Percentiles rank a stretch among this genome's conserved stretches.
phyloP scores from a whole-genome alignment of 2,797 vertebrate genomes.

The Loriculus beryllinus region DNA sequence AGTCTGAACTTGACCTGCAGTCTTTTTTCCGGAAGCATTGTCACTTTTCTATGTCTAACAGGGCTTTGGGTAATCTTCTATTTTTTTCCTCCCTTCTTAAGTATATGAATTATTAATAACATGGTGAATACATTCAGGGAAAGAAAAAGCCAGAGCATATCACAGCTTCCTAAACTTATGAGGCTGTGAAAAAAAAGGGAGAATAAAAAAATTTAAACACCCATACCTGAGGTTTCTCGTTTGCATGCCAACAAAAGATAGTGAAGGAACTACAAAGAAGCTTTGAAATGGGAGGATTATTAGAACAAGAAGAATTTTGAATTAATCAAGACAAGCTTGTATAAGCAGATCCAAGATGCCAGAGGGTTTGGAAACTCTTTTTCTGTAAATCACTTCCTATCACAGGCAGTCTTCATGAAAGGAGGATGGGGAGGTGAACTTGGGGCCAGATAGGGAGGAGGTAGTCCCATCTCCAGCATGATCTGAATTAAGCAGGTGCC shows the following conservation, averaged over 20 bases:
- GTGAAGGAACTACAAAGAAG: conserved; percentile 39
- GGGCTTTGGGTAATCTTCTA: conserved; percentile 1
- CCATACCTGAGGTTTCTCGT: conserved; percentile 19
- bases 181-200: background rate
- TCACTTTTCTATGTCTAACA: conserved; percentile 17
- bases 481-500: conserved; percentile 15
- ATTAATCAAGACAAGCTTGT: conserved; percentile 47
- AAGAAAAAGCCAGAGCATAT: background rate
- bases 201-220: conserved; percentile 35
- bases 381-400: conserved; percentile 44
- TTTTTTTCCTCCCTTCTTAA: background rate
- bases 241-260: conserved; percentile 42
- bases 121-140: background rate
- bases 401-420: background rate
- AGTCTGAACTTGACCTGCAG: conserved; percentile 42
- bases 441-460: background rate
- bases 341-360: conserved; percentile 30
- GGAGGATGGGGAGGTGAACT: background rate
- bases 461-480: background rate
- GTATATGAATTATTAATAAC: conserved; percentile 59
- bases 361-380: conserved; percentile 39
- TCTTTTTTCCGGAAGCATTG: background rate
- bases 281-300: conserved; percentile 51
- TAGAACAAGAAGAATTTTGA: conserved; percentile 49
- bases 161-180: background rate